Evolutionary conservation across 2,113 vertebrate genomes (phyloP), one percentile per base, ranked within the genome.

Genomic region (Amia ocellicauda): DNA sequence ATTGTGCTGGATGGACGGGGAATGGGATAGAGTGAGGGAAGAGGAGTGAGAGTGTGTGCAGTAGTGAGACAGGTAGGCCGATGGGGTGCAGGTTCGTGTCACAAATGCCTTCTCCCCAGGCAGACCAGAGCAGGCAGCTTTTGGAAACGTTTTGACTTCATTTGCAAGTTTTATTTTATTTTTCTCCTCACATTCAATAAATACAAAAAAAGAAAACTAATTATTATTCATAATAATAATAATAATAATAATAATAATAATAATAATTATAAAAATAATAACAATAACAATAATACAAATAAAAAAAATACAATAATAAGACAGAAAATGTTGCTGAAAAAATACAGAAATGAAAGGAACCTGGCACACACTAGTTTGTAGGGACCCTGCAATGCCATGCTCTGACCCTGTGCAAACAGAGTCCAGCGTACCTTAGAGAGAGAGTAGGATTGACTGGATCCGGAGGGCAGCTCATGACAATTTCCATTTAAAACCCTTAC

Each of bases 201-300:
- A 90, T 90, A 89, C 79, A 86, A 84, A 88, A 82, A 80, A 84
- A 36, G 31, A 78, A 83, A 80, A 80, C 66, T 69, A 67, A 69
- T 71, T 80, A 43, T 31, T 20, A 42, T 42, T 56, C 24, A 54
- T 75, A 73, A 71, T 77, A 67, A 71, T 75, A 75, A 74, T 79
- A 70, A 83, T 69, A 63, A 79, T 74, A 79, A 61, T 60, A 45
- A 77, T 52, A 55, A 69, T 27, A 70, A 72, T 63, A 64, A 67
- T 60, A 19, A 36, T 36, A 36, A 36, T 36, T 36, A 36, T 11
- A 36, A 36, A n/a, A 7, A 36, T 36, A 36, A 36, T 11, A 36
- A 36, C 11, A 36, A 36, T 11, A 5, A 36, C 31, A 36, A 36
- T 36, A 11, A 36, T 36, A 36, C 31, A 36, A 36, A n/a, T n/a